Base-by-base conservation (phyloP, 2,888 invertebrate genomes). In the Diaperis boleti region DNA sequence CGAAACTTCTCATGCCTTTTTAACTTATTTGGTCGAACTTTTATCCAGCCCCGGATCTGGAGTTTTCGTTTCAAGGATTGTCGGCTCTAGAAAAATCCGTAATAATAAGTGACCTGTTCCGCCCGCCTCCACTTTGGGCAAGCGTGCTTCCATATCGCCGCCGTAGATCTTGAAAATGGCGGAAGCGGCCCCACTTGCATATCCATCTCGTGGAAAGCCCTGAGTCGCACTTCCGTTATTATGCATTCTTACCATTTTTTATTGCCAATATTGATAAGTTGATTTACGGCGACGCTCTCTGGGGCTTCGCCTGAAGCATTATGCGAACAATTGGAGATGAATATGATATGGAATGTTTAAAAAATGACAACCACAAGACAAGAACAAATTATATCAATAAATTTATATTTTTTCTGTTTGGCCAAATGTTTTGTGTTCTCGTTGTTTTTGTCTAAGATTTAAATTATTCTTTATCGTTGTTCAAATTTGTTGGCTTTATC, bases 111-210 rank as follows among this genome's bases (percentile, higher is more conserved):
- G 56, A 56, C 56, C 56, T 37, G 45, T 33, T 35, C 45, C 45
- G 56, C 44, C 56, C 35, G 56, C 44, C 56, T 45, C 35, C 22
- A 45, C 45, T 45, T 49, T 29, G 47, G 29, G 33, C 6, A 39
- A 47, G 64, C 63, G 62, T 17, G 57, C 45, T n/a, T 35, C 39
- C 35, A 41, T 62, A 56, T 56, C 57, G 57, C 66, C 60, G 69
- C 70, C 62, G 69, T 70, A 72, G 71, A 74, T 74, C 74, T 73
- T 68, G 67, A 69, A 68, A 74, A 74, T 74, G 71, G 71, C 68
- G 61, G 68, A 67, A 71, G 69, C 71, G 68, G 68, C 62, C 67
- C 61, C 29, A 67, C 70, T 71, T 69, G 69, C 72, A 66, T 69
- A 71, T 70, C 73, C 71, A 69, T 71, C 72, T 69, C 69, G 42